Evolutionary conservation across 2,797 vertebrate genomes (phyloP).

Genomic region (Pseudochirops cupreus): DNA sequence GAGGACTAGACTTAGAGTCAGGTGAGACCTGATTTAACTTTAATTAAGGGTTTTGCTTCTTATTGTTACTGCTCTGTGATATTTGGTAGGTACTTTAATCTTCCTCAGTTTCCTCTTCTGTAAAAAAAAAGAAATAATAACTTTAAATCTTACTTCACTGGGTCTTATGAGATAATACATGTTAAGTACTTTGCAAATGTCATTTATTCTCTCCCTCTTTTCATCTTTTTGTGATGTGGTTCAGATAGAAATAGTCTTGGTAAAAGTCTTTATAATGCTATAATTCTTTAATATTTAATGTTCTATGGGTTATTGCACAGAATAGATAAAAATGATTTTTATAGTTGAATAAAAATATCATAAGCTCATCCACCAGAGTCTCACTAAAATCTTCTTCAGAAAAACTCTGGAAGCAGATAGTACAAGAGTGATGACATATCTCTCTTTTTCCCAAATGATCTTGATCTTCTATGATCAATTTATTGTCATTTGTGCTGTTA

Average conservation of each 20-base stretch:
- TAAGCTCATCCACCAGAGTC: not conserved
- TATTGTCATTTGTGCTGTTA: not conserved
- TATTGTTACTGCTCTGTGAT: not conserved
- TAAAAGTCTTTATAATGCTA: not conserved
- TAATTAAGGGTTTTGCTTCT: not conserved
- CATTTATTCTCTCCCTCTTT: not conserved
- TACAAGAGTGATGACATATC: not conserved
- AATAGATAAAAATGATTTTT: not conserved
- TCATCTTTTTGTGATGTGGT: not conserved
- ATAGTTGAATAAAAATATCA: not conserved
- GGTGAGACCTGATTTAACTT: not conserved
- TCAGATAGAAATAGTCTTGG: not conserved
- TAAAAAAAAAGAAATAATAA: not conserved
- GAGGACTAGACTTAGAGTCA: not conserved
- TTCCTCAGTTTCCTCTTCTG: not conserved
- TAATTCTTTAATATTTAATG: not conserved
- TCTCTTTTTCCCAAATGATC: not conserved
- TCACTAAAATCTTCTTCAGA: not conserved
- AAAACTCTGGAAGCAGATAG: not conserved
- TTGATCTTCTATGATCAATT: not conserved
- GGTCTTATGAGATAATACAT: not conserved
- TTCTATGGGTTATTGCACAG: not conserved
- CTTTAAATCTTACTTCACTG: not conserved
- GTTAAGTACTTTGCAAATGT: not conserved
- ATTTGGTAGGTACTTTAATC: not conserved